These are phyloP conservation scores for Acropternis orthonyx DNA, from an alignment of 2,797 vertebrate genomes.

Conservation along the genomic window DNA sequence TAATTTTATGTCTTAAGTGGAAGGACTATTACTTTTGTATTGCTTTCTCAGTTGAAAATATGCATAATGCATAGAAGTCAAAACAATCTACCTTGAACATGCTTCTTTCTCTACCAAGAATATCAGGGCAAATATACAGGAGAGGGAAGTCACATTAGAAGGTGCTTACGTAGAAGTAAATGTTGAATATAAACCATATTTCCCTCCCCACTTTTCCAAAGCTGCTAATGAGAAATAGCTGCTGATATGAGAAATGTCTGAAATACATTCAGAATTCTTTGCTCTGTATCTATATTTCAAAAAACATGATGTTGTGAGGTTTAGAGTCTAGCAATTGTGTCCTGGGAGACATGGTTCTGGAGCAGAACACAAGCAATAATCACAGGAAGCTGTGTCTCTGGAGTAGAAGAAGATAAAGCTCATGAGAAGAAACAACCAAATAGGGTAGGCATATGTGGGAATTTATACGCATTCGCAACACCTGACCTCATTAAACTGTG, in stretches of 20 bases:
- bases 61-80: neutral
- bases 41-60: neutral
- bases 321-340: neutral
- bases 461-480: neutral
- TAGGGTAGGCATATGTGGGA: neutral
- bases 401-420: neutral
- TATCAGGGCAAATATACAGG: neutral
- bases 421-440: neutral
- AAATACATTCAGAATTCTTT: neutral
- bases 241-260: neutral
- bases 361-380: neutral
- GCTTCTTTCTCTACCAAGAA: neutral
- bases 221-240: neutral
- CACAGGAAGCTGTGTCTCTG: neutral
- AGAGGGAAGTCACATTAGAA: neutral
- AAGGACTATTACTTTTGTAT: neutral
- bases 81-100: neutral
- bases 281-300: neutral
- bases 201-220: neutral
- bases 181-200: neutral
- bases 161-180: neutral
- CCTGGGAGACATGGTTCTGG: neutral
- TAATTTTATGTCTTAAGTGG: neutral
- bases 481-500: neutral
- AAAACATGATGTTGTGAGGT: neutral